phyloP scores from a whole-genome alignment of 2,113 vertebrate genomes.

The Macroglossus sobrinus region DNA sequence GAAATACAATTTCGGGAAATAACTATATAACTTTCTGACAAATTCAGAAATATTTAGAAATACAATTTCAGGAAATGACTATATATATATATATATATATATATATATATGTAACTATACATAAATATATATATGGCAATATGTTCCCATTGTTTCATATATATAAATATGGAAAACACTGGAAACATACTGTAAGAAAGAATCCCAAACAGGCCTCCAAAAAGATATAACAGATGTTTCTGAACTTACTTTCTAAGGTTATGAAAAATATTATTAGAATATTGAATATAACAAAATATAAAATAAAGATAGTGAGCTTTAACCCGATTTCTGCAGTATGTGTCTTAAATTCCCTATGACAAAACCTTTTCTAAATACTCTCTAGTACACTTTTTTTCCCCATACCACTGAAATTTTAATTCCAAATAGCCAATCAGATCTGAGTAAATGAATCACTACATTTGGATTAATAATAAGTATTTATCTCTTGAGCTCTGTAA shows the following conservation, averaged over 20 bases:
- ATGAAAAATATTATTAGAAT: slow-evolving; percentile 5
- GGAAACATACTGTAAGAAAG: background rate
- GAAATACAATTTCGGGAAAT: background rate
- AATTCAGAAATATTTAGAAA: background rate
- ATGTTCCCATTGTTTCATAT: background rate
- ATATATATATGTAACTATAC: background rate
- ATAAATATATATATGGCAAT: background rate
- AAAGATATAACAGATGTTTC: background rate
- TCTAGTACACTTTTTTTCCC: background rate
- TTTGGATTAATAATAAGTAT: background rate
- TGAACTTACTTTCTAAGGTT: background rate
- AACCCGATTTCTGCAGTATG: background rate
- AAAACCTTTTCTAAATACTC: background rate
- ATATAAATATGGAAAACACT: background rate
- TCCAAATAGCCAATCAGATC: background rate
- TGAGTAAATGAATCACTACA: background rate
- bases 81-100: background rate
- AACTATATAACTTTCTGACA: background rate
- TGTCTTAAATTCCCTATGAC: background rate
- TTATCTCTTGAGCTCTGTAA: background rate
- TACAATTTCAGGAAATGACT: background rate
- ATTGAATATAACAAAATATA: background rate
- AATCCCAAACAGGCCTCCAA: background rate
- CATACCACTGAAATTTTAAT: background rate
- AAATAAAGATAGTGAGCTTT: background rate